Base-by-base conservation (phyloP, 1,140 invertebrate genomes). In the Bombus sibiricus region DNA sequence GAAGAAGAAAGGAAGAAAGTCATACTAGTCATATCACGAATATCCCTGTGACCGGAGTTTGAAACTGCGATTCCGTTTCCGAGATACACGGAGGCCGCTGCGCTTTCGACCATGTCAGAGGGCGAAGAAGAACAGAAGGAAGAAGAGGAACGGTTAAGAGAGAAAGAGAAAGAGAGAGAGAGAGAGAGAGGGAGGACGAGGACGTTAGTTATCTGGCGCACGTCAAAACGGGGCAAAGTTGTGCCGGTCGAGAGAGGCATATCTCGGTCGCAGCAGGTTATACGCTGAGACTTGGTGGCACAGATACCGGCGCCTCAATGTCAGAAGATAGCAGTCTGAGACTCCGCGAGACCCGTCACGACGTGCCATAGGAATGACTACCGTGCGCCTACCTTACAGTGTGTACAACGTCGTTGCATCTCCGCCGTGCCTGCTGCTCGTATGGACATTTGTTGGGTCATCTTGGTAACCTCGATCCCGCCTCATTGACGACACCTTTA, bases 211-310 rank as follows among this genome's bases (percentile, higher is more conserved):
- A 93, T 93, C 93, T 91, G 83, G 83, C 89, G 91, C 91, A 93
- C 91, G 94, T 94, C 93, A 94, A 94, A 94, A 94, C 90, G 92
- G 90, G 84, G 91, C 92, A 93, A 94, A 94, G 93, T 94, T 94
- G 92, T 90, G 89, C 85, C 87, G 89, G 88, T 77, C 79, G 89
- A 87, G 86, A 83, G 81, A 90, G 83, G 84, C 88, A 73, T 93
- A 93, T 94, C 92, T 93, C 90, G 86, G 87, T 88, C 86, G 92
- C 89, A 89, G 92, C 93, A 94, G 93, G 91, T 93, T 93, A 90
- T 90, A 89, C 89, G 88, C 89, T 86, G 91, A 84, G 91, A 90
- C 89, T 91, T 90, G 90, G 89, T 92, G 90, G 91, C 91, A 93
- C 92, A 92, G 93, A 94, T 94, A 93, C 92, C 86, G 91, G 84